Evolutionary conservation across 92 coral and sea anemone genomes (phyloP), one percentile per base, ranked within the genome.

Genomic region (Epizoanthus scotinus): DNA sequence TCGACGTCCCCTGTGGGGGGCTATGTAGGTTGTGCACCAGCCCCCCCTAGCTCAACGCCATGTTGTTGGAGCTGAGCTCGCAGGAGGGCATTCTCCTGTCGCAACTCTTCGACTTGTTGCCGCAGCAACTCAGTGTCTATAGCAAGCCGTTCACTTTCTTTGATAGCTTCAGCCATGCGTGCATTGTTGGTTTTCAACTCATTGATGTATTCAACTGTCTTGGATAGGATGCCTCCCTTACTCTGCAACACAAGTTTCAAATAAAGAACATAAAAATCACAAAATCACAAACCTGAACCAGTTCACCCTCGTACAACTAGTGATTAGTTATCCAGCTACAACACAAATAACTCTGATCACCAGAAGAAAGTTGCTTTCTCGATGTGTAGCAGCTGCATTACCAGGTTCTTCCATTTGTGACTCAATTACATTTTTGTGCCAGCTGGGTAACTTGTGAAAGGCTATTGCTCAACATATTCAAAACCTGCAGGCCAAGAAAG

Each of bases 161-260:
- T 96, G 88, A 96, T 87, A 13, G 84, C 85, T 77, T 96, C 98
- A 5, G 84, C 94, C 98, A 96, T 89, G 70, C 99, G 87, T 40
- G 98, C 85, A 83, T 92, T 96, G 79, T 84, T 93, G 36, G 90
- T 27, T 70, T 89, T 89, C 62, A 96, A 80, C 26, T 96, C 99
- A 59, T 94, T 91, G 27, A 96, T 96, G 73, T 91, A 96, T 65
- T 96, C 99, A 17, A 96, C 99, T 24, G 99, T 93, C 74, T 96
- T 96, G 52, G 98, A 94, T 19, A 96, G 87, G 58, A 96, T 94
- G 19, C 99, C 99, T 10, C 99, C 99, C 86, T 96, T 96, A 68
- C 99, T 96, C 99, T 96, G 82, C 10, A 56, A 49, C 8, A 27
- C 63, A 66, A 82, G 40, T 7, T 6, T 5, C 14, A 47, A 47